Conservation (phyloP, 2,888 invertebrate species). For the Parasteatoda lunata region DNA sequence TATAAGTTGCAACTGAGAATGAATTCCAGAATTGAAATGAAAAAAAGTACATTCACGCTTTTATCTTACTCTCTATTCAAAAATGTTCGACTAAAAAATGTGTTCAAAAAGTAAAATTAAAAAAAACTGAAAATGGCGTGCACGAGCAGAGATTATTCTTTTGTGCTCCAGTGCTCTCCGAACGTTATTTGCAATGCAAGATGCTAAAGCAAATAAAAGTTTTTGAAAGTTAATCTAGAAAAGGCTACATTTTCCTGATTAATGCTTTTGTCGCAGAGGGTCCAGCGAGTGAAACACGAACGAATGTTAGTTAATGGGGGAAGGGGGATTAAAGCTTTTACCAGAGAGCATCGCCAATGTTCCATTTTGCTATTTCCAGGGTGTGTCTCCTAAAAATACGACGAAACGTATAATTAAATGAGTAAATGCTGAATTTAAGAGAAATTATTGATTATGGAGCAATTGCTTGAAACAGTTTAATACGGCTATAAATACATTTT, state of each 20-base stretch:
- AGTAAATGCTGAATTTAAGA: background rate
- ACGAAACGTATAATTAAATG: background rate
- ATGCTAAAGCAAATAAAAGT: constrained; percentile 3
- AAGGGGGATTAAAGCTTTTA: background rate
- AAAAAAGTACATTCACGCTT: background rate
- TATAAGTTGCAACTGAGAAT: background rate
- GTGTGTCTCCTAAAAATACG: background rate
- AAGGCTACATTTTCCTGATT: constrained; percentile 2
- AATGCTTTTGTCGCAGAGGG: background rate
- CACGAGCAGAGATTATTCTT: background rate
- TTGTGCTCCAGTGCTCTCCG: background rate
- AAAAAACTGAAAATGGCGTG: background rate
- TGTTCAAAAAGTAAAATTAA: background rate
- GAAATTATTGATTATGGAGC: too few relatives aligned
- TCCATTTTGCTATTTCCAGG: background rate
- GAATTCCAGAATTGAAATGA: background rate
- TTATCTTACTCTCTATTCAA: background rate
- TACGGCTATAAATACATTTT: too few relatives aligned
- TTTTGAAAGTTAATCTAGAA: constrained; percentile 2
- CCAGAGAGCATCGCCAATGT: background rate
- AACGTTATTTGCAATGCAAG: background rate
- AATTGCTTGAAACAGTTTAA: too few relatives aligned
- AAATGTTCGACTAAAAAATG: background rate
- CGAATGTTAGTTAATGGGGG: too few relatives aligned
- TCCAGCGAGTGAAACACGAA: background rate